Conservation (phyloP, 2,888 invertebrate species). For the Balanococcus diminutus region DNA sequence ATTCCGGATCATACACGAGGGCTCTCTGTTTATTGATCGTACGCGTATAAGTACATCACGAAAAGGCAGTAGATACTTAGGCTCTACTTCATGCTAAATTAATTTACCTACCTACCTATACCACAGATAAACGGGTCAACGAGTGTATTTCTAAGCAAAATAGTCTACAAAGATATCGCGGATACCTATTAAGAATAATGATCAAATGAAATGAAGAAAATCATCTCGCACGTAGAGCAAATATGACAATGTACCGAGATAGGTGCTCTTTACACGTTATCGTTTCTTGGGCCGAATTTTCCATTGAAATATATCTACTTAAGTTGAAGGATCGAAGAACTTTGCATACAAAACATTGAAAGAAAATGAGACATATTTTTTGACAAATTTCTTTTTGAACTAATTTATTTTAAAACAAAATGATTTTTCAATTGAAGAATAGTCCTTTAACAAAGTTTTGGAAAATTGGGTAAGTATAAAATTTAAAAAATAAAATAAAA, state of each 20-base stretch:
- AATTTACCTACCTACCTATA: too few relatives aligned
- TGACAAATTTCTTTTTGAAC: too few relatives aligned
- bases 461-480: too few relatives aligned
- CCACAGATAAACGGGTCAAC: constrained; percentile 47
- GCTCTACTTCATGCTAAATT: constrained; percentile 47
- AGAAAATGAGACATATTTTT: too few relatives aligned
- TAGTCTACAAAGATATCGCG: constrained; percentile 38
- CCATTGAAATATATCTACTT: too few relatives aligned
- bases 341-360: too few relatives aligned
- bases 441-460: too few relatives aligned
- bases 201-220: constrained; percentile 39
- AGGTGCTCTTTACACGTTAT: too few relatives aligned
- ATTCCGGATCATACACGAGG: background rate
- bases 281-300: background rate
- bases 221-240: background rate
- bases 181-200: constrained; percentile 46
- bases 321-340: too few relatives aligned
- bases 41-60: background rate
- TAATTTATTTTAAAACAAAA: too few relatives aligned
- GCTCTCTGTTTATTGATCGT: background rate
- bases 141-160: constrained; percentile 49
- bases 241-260: background rate
- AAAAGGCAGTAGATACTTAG: background rate
- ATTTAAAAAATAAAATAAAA: too few relatives aligned
- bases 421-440: too few relatives aligned